Evolutionary conservation across 2,113 vertebrate species (phyloP), one percentile per base, ranked within the genome.

Genomic region (Turnix velox): DNA sequence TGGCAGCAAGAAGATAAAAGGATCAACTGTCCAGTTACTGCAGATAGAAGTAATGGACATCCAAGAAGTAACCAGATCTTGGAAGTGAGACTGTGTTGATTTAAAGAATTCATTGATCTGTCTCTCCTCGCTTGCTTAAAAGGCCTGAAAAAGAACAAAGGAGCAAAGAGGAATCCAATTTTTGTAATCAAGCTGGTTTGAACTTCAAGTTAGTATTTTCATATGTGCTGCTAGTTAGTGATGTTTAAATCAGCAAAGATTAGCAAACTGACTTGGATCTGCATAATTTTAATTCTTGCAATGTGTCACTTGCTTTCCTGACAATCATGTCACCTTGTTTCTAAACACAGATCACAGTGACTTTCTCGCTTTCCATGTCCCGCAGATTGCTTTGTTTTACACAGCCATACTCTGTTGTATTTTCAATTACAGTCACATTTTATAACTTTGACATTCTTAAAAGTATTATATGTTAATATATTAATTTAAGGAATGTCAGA

Each of bases 401-500:
- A 80, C 59, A 84, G 63, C 37, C 54, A 12, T 73, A 63, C 72
- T 79, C 84, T 79, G 83, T 87, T 74, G 54, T 62, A 74, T 77
- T 74, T 94, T 91, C 88, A 95, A 94, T 95, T 94, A 94, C 55
- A 93, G 90, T 83, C 75, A 79, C 83, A 82, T 93, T 94, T 92
- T 77, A 52, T 84, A 86, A 90, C 61, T 73, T 45, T 81, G 73
- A 92, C 92, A 94, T 85, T 93, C 74, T 87, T 92, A 96, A 94
- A 95, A 95, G 73, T 63, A 91, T 78, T 95, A 67, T 87, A 92
- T 84, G 65, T 77, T 96, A 96, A 96, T 95, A 90, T 86, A 94
- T 78, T 96, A 92, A 94, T 97, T 96, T 93, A 77, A 91, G 87
- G 79, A 94, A 94, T 49, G 84, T 84, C 92, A 93, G 90, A 92